phyloP scores from a whole-genome alignment of 2,888 invertebrate genomes.

The Amphipyra berbera region DNA sequence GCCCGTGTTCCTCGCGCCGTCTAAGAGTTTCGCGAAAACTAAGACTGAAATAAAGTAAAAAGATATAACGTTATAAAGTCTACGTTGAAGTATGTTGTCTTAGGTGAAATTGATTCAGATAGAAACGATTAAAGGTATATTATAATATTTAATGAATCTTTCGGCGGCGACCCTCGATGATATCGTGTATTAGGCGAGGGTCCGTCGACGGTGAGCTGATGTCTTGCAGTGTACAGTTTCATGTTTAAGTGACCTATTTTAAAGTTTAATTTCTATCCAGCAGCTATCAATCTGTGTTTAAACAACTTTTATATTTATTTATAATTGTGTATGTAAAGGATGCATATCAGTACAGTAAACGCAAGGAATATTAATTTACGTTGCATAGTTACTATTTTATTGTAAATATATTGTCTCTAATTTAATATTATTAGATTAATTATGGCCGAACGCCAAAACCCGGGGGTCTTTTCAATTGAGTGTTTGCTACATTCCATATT shows the following conservation, averaged over 20 bases:
- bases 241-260: conserved; percentile 83
- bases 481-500: conserved; percentile 90
- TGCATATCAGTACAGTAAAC: conserved; percentile 88
- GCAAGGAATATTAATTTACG: conserved; percentile 86
- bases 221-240: conserved; percentile 86
- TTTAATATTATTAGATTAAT: conserved; percentile 87
- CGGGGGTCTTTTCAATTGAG: conserved; percentile 87
- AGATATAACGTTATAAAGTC: conserved; percentile 87
- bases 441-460: conserved; percentile 82
- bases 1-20: conserved; percentile 82
- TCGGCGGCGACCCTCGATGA: conserved; percentile 57
- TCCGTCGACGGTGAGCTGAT: conserved; percentile 67
- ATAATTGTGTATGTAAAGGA: conserved; percentile 78
- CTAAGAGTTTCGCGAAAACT: conserved; percentile 87
- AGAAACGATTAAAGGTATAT: conserved; percentile 86
- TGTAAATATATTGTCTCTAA: conserved; percentile 89
- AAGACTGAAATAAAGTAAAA: conserved; percentile 89
- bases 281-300: conserved; percentile 87
- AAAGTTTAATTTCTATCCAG: conserved; percentile 86
- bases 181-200: conserved; percentile 51
- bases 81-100: conserved; percentile 87
- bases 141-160: conserved; percentile 87
- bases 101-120: conserved; percentile 89
- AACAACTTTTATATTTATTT: conserved; percentile 90
- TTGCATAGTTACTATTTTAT: conserved; percentile 87